phyloP scores from a whole-genome alignment of 2,888 invertebrate species.

The Xylocampa areola region DNA sequence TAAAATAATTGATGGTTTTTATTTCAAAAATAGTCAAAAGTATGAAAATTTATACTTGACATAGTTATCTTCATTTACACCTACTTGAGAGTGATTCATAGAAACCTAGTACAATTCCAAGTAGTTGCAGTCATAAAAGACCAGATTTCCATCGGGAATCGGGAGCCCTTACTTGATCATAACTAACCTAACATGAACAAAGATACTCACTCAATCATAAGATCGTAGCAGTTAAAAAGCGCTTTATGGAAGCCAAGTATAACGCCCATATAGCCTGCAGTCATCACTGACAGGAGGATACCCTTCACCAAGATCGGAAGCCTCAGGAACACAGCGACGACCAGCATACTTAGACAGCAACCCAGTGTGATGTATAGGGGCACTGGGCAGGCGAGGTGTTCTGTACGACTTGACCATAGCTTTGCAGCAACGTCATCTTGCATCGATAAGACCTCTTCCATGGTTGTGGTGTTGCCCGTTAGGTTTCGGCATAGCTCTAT shows the following conservation, averaged over 20 bases:
- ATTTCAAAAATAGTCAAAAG: no score
- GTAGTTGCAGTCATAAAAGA: no score
- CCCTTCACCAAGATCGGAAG: conserved; percentile 96
- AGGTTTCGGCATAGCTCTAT: conserved; percentile 80
- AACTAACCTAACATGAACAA: no score
- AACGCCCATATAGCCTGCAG: conserved; percentile 94
- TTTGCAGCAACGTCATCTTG: conserved; percentile 73
- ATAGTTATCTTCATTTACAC: no score
- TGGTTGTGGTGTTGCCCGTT: conserved; percentile 85
- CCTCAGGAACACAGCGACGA: conserved; percentile 95
- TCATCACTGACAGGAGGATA: conserved; percentile 93
- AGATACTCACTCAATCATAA: conserved; percentile 92
- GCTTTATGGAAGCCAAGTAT: conserved; percentile 95
- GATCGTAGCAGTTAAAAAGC: conserved; percentile 95
- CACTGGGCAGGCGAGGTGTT: conserved; percentile 94
- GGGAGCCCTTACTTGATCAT: no score
- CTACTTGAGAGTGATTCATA: no score
- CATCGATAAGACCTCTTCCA: conserved; percentile 84
- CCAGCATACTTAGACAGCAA: conserved; percentile 95
- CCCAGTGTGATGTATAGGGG: conserved; percentile 96
- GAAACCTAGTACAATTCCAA: no score
- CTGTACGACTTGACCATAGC: conserved; percentile 82
- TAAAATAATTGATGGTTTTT: no score
- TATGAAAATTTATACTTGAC: no score
- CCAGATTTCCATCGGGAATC: no score